A percentile compares a stretch with the other conserved stretches of the same genome.
These are phyloP conservation scores for Dolomedes plantarius DNA, from an alignment of 2,888 invertebrate species.

Conservation along the genomic window DNA sequence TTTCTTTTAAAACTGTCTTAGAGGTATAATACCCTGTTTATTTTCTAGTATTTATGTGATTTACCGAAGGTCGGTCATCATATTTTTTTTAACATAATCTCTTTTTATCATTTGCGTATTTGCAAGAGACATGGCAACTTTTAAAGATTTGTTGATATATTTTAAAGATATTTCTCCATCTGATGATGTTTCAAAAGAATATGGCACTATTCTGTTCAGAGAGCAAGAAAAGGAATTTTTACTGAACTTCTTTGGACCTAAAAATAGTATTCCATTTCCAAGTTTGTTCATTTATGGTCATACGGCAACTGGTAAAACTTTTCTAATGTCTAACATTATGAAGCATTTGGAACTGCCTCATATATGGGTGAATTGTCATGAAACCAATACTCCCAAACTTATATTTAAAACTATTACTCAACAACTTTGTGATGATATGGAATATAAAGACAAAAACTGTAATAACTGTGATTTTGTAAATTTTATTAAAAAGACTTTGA, in stretches of 20 bases:
- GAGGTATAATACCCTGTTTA: no score
- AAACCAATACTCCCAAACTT: not conserved
- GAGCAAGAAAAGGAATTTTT: conserved; percentile 44
- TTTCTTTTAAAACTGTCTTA: no score
- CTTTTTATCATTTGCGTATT: no score
- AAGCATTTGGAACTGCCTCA: not conserved
- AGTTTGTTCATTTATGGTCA: conserved; percentile 48
- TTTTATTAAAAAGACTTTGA: conserved; percentile 23
- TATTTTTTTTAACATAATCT: no score
- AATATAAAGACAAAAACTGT: conserved; percentile 15
- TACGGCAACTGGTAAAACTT: conserved; percentile 55
- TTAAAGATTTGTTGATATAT: not conserved
- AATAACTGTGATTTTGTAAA: conserved; percentile 34
- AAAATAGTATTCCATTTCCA: conserved; percentile 34
- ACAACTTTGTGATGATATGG: not conserved
- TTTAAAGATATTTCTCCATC: not conserved
- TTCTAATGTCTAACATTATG: conserved; percentile 19
- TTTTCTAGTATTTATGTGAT: no score
- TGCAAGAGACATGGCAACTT: not conserved
- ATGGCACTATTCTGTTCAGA: conserved; percentile 31
- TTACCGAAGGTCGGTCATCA: no score
- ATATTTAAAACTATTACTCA: conserved; percentile 22
- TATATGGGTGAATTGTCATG: conserved; percentile 53
- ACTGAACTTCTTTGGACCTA: conserved; percentile 14
- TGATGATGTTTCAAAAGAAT: not conserved